phyloP scores from a whole-genome alignment of 2,797 vertebrate genomes.

The Artibeus jamaicensis region DNA sequence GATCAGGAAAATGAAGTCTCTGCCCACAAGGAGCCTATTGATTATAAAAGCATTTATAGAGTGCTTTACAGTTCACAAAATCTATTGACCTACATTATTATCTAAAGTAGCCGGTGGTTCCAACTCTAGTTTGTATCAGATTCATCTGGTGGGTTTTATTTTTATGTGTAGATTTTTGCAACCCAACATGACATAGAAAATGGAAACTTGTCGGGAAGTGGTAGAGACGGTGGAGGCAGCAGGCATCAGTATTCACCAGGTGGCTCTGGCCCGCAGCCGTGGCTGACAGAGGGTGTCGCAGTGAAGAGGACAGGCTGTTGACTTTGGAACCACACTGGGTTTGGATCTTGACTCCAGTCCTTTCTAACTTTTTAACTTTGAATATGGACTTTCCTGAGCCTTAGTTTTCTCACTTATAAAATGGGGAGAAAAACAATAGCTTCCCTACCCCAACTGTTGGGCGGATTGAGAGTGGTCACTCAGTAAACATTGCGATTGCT shows the following conservation, averaged over 20 bases:
- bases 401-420: constrained; percentile 28
- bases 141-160: not conserved
- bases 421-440: not conserved
- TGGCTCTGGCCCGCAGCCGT: not conserved
- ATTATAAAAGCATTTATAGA: not conserved
- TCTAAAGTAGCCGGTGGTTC: not conserved
- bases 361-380: not conserved
- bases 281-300: not conserved
- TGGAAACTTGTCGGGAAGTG: not conserved
- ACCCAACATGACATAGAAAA: not conserved
- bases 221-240: not conserved
- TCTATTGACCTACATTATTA: constrained; percentile 18
- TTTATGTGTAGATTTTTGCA: not conserved
- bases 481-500: not conserved
- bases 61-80: not conserved
- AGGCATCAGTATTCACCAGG: not conserved
- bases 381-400: not conserved
- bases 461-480: not conserved
- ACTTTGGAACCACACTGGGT: not conserved
- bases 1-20: not conserved
- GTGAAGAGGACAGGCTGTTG: not conserved
- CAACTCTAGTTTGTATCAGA: not conserved
- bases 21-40: not conserved
- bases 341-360: not conserved
- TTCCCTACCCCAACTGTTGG: not conserved